Base-by-base conservation (phyloP, 2,888 invertebrate genomes). In the Holacanthella duospinosa region DNA sequence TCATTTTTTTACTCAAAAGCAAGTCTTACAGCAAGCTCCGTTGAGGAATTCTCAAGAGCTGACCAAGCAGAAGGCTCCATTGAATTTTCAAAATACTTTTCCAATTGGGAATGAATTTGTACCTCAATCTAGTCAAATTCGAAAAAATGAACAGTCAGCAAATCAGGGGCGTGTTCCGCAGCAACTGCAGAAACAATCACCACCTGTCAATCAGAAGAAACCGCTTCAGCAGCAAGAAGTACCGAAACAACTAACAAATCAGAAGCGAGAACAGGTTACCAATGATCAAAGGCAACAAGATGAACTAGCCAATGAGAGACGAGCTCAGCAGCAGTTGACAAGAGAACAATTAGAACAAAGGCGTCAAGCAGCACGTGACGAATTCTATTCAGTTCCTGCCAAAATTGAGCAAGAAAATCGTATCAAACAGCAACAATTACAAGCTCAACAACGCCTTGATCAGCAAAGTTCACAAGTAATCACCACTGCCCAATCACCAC, bases 191-290 rank as follows among this genome's bases (percentile, higher is more conserved):
- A 43, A 16, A 54, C 58, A 53, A n/a, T 43, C 54, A 48, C 44
- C 48, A 12, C 61, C 43, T 19, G 59, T 57, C 21, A 29, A 54
- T 4, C 63, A 61, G 55, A 54, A 48, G 24, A 43, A 48, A 2
- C 48, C 19, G 12, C 53, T 19, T 2, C 57, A 43, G 27, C 60
- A 64, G 21, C 43, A 53, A 25, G 27, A 59, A 48, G 16, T 26
- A 36, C 62, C 44, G 19, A 21, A 36, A 24, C 56, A 29, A 3
- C 58, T 21, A n/a, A 12, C 43, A 43, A 43, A n/a, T 12, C 43
- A 43, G n/a, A 12, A 43, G 43, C 43, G 12, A 12, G 12, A 43
- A n/a, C 43, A n/a, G 43, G 43, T 43, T 12, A 12, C 43, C n/a
- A 12, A 12, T 43, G 12, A 12, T 43, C 43, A 43, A n/a, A n/a